Base-by-base conservation (phyloP, 2,888 invertebrate species). In the Teleiodes luculella region DNA sequence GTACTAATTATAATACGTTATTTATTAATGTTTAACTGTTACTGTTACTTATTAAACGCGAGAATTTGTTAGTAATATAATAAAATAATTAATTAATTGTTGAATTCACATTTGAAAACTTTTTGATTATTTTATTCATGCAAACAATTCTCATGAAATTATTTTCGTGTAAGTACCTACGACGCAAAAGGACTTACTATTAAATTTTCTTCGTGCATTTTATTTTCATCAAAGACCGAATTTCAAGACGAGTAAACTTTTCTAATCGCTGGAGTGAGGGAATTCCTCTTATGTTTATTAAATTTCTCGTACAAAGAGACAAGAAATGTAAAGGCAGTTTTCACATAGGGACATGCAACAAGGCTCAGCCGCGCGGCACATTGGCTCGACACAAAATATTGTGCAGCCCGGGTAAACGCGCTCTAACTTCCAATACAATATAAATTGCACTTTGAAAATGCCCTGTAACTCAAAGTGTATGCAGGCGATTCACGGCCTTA, bases 391-490 rank as follows among this genome's bases (percentile, higher is more conserved):
- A 83, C 83, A 85, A 86, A 86, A 85, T 85, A 86, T 83, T 80
- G 81, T 80, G 75, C 80, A 76, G 72, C 71, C 68, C 63, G 76
- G 68, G 79, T 80, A 80, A 84, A 80, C 79, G 66, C 69, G 68
- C 77, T 83, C 79, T 80, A 82, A 82, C 82, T 84, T 86, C 84
- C 87, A 86, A 88, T 87, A 88, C 86, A 86, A 86, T 84, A 89
- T 88, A 88, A 89, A 89, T 88, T 88, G 89, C 88, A 87, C 84
- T 86, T 83, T 84, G 82, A 84, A 89, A 86, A 88, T 83, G 76
- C 70, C 78, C 77, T 72, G 80, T 80, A 79, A 73, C 77, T 79
- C 72, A 82, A 70, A 71, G 61, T 49, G 62, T 67, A 68, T 74
- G 75, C 77, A 78, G 65, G 73, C 79, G 72, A 85, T 78, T 82